Conservation (phyloP, 2,888 invertebrate genomes). For the Ceramica pisi region DNA sequence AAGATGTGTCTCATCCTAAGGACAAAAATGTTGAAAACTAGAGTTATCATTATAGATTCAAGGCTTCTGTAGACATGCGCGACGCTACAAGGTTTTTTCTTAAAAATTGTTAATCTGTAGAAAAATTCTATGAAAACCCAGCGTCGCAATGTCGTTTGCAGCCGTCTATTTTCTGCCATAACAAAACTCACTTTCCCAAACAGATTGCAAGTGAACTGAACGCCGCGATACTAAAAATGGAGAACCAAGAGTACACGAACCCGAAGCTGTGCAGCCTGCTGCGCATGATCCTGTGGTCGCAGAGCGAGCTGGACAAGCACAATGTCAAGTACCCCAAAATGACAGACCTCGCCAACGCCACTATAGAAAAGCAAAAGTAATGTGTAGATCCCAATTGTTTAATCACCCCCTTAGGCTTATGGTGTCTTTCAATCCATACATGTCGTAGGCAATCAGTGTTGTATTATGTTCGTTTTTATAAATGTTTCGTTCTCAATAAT, state of each 20-base stretch:
- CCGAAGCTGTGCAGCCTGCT: slow-evolving; percentile 97
- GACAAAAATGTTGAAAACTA: no score
- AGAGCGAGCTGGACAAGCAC: slow-evolving; percentile 98
- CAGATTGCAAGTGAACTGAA: slow-evolving; percentile 99
- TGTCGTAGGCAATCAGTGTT: slow-evolving; percentile 41
- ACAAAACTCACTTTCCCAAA: slow-evolving; percentile 1
- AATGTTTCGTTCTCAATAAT: slow-evolving; percentile 36
- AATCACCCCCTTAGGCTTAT: slow-evolving; percentile 46
- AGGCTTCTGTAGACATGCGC: no score
- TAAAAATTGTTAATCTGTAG: neutral
- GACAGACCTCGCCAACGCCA: slow-evolving; percentile 96
- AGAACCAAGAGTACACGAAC: slow-evolving; percentile 97
- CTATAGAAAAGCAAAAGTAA: slow-evolving; percentile 94
- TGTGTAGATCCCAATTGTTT: slow-evolving; percentile 50
- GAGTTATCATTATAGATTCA: no score
- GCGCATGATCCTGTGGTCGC: slow-evolving; percentile 98
- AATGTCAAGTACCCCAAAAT: slow-evolving; percentile 99
- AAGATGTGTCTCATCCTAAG: no score
- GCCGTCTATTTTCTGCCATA: neutral
- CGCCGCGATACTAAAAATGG: slow-evolving; percentile 98
- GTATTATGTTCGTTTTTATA: slow-evolving; percentile 41
- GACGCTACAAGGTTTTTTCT: no score
- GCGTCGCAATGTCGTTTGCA: neutral
- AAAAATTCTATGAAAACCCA: no score
- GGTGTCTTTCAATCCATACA: slow-evolving; percentile 65